Base-by-base conservation (phyloP, 2,888 invertebrate species). In the Notodonta dromedarius region DNA sequence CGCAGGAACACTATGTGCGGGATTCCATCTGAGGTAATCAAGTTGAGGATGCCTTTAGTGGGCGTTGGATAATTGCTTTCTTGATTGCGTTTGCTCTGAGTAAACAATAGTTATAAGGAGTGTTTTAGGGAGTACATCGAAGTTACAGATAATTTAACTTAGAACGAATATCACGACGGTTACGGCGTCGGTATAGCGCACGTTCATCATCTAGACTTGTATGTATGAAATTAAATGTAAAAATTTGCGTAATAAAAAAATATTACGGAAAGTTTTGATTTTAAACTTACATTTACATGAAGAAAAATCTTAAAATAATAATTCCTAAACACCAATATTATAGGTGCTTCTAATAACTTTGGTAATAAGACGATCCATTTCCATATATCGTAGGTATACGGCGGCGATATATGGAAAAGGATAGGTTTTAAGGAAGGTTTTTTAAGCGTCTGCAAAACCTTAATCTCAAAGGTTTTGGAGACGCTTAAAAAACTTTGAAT, bases 41-140 rank as follows among this genome's bases (percentile, higher is more conserved):
- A 16, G 50, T 16, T 4, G 5, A 7, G 11, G 44, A 16, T 16
- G 50, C 9, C 16, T 16, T 46, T 5, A 46, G 46, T 46, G 46
- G 6, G 46, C n/a, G 42, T n/a, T 5, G 46, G 46, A n/a, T 46
- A 50, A 50, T 50, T 50, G 50, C 50, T 50, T 50, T 50, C 50
- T 50, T 50, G 50, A 50, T 50, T 50, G 50, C 16, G 14, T 9
- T 1, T 16, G 50, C 11, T 7, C 50, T 11, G 8, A 50, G 50
- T 16, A 50, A 7, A 50, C 50, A 16, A 14, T n/a, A 50, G 46
- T n/a, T n/a, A n/a, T 13, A n/a, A 46, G 13, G 46, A 4, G 46
- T 46, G 46, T 24, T 24, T 24, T 24, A 24, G 24, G 24, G 24
- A 6, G 11, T n/a, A 6, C 13, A n/a, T 13, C 13, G 13, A 11